phyloP scores from a whole-genome alignment of 2,113 vertebrate species.

The Paracanthobrama guichenoti region DNA sequence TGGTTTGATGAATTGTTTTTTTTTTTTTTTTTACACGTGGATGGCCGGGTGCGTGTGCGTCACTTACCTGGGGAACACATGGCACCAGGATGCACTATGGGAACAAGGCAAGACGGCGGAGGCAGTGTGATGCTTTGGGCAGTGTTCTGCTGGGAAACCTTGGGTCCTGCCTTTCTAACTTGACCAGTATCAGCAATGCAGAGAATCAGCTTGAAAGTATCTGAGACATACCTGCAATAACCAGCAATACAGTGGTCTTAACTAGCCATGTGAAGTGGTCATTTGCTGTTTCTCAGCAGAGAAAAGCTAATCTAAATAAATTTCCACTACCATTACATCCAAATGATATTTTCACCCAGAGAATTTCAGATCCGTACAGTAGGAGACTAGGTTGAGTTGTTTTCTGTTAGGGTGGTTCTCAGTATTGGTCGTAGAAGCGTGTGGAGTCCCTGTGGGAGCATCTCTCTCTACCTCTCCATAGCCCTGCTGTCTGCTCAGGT shows the following conservation, averaged over 20 bases:
- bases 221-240: background rate
- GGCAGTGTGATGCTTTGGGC: too few relatives aligned
- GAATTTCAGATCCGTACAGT: background rate
- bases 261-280: background rate
- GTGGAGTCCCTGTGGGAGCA: slow-evolving; percentile 38
- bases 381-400: background rate
- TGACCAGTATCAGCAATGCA: background rate
- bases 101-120: too few relatives aligned
- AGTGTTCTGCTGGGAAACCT: too few relatives aligned
- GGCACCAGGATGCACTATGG: too few relatives aligned
- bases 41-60: too few relatives aligned
- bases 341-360: background rate
- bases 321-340: background rate
- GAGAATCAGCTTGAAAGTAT: background rate
- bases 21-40: too few relatives aligned
- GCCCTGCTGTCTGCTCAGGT: slow-evolving; percentile 52
- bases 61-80: too few relatives aligned
- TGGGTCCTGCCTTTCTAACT: background rate
- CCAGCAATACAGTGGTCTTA: background rate
- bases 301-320: background rate
- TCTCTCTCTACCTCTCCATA: slow-evolving; percentile 34
- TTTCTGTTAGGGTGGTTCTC: slow-evolving; percentile 9
- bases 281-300: background rate
- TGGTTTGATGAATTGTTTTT: too few relatives aligned
- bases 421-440: slow-evolving; percentile 9